These are phyloP conservation scores for Catagonus wagneri DNA, from an alignment of 2,113 vertebrate species.

Conservation along the genomic window DNA sequence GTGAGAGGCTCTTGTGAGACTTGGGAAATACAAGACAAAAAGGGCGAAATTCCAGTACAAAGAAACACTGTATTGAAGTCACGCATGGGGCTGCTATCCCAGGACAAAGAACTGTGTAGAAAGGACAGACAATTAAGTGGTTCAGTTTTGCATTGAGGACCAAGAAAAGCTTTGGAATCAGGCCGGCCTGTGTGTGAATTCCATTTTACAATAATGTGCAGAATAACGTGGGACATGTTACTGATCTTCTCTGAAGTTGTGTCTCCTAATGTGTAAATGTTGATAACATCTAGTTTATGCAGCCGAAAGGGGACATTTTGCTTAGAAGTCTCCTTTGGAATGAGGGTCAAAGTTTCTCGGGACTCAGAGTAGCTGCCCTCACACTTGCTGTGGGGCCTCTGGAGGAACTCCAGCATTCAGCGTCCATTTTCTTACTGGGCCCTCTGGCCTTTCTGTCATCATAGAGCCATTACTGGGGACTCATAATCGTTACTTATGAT, in stretches of 20 bases:
- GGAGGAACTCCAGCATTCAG: too few species aligned
- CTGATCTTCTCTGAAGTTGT: not conserved
- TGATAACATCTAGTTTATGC: not conserved
- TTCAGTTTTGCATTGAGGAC: not conserved
- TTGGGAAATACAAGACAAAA: not conserved
- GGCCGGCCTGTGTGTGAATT: not conserved
- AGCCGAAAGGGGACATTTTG: too few species aligned
- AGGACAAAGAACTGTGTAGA: not conserved
- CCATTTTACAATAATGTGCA: not conserved
- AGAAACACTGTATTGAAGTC: not conserved
- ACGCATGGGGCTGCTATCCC: rapidly evolving
- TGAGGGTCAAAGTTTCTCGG: not conserved
- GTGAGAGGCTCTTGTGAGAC: not conserved
- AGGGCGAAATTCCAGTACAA: not conserved
- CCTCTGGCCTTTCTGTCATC: not conserved
- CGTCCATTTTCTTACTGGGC: not conserved
- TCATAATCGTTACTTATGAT: not conserved
- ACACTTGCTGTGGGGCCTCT: not conserved
- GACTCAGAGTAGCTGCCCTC: not conserved
- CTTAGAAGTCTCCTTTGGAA: not conserved
- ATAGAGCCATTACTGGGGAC: not conserved
- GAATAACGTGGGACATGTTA: not conserved
- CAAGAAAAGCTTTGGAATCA: not conserved
- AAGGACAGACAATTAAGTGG: not conserved
- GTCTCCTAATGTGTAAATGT: not conserved